These are phyloP conservation scores for Oxyteleia sp. DNA, from an alignment of 2,888 invertebrate species.

Conservation along the genomic window DNA sequence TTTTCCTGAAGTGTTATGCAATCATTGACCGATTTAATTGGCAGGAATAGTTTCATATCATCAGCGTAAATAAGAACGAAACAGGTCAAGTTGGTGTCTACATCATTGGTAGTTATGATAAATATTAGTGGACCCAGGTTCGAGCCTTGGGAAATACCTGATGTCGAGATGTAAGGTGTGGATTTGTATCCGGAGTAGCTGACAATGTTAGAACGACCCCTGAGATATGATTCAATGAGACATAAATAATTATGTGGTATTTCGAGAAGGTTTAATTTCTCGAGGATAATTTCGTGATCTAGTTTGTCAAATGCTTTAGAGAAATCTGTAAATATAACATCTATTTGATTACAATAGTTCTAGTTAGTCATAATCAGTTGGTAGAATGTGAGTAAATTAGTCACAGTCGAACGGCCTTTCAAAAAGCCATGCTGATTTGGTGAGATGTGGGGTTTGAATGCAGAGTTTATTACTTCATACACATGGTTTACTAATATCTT, in stretches of 20 bases:
- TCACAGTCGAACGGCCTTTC: background rate
- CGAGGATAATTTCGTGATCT: background rate
- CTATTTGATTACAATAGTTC: background rate
- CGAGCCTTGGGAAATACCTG: slow-evolving; percentile 24
- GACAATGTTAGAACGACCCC: background rate
- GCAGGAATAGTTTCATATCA: slow-evolving; percentile 10
- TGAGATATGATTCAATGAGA: background rate
- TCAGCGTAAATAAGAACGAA: slow-evolving; percentile 3
- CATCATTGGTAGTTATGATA: background rate
- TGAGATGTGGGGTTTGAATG: background rate
- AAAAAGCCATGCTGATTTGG: background rate
- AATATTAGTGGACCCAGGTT: slow-evolving; percentile 12
- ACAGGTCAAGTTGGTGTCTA: background rate
- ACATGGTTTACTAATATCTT: background rate
- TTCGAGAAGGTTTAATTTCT: background rate
- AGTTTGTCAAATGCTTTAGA: background rate
- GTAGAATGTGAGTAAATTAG: background rate
- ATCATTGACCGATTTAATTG: background rate
- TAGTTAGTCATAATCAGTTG: background rate
- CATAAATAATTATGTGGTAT: background rate
- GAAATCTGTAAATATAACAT: background rate
- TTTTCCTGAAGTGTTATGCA: background rate
- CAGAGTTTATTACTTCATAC: background rate
- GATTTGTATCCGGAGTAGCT: background rate
- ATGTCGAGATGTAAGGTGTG: background rate